Conservation (phyloP, 53 echinoderm and acorn worm genomes). For the Temnopleurus reevesii region DNA sequence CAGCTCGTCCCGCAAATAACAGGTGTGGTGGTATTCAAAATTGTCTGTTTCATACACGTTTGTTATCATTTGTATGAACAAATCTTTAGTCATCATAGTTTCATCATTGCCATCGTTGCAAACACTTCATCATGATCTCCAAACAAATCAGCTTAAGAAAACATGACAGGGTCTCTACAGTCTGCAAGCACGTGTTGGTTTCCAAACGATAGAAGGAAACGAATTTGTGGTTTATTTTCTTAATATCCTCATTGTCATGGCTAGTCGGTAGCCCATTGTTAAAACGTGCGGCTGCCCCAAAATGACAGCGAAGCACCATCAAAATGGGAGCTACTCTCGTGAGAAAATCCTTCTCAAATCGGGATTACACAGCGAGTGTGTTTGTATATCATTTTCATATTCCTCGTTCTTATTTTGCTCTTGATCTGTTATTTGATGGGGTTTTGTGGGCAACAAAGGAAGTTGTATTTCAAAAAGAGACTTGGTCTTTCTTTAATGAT, state of each 20-base stretch:
- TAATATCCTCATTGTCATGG: constrained; percentile 28
- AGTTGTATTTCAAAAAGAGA: not conserved
- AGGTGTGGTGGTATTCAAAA: no score
- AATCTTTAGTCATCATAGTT: not conserved
- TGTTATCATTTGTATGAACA: no score
- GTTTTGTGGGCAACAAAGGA: constrained; percentile 52
- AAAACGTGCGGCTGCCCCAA: constrained; percentile 27
- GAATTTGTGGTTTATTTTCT: constrained; percentile 37
- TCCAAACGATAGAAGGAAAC: constrained; percentile 28
- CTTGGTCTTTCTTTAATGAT: constrained; percentile 55
- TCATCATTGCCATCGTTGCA: not conserved
- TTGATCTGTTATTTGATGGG: constrained; percentile 23
- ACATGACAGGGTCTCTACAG: not conserved
- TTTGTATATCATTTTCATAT: constrained; percentile 18
- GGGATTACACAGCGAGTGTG: constrained; percentile 44
- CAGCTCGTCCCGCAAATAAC: no score
- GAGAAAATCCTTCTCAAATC: constrained; percentile 56
- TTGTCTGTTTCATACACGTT: no score
- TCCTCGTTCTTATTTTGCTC: constrained; percentile 26
- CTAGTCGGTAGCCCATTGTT: not conserved
- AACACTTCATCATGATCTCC: not conserved
- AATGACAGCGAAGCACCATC: constrained; percentile 21
- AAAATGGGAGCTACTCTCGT: constrained; percentile 16
- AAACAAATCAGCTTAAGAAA: constrained; percentile 28
- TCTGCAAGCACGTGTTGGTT: not conserved